Evolutionary conservation across 2,888 invertebrate species (phyloP), one percentile per base, ranked within the genome.

Genomic region (Cryptosula pallasiana): DNA sequence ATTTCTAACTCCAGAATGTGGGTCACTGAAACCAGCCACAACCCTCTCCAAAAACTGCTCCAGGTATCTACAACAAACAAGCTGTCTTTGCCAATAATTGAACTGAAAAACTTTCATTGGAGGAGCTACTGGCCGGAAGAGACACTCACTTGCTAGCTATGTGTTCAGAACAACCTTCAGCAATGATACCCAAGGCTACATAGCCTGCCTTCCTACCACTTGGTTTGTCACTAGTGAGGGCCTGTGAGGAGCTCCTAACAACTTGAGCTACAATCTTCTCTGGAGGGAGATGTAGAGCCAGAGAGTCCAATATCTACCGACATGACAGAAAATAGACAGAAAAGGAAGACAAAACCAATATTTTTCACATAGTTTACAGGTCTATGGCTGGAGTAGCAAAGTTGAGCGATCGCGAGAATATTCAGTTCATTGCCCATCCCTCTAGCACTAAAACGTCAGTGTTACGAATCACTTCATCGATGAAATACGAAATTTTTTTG

Each of bases 151-250:
- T 91, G 73, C 86, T 87, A 76, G 90, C 87, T 70, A 92, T 90
- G 74, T 90, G 88, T 78, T 92, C 91, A 0, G 91, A 88, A 80
- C 92, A 92, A 0, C 92, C 92, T 85, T 92, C 92, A 0, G 91
- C 90, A 73, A 91, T 86, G 29, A 92, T 90, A 27, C 91, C 92
- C 81, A 92, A 87, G 23, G 90, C 88, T 55, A 91, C 84, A 82
- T 90, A 92, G 0, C 90, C 90, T 5, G 91, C 91, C 79, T 90
- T 90, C 76, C 90, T 89, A 0, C 88, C 87, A 76, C 89, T 87
- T 13, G 89, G 86, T 78, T 91, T 88, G 13, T 84, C 84, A 69
- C 88, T 88, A 77, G 88, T 87, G 34, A 92, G 81, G 0, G 90
- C 89, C 3, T 54, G 35, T 36, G 55, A 35, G 16, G 45, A 70